phyloP scores from a whole-genome alignment of 92 coral and sea anemone species.

The Virgularia gustaviana region DNA sequence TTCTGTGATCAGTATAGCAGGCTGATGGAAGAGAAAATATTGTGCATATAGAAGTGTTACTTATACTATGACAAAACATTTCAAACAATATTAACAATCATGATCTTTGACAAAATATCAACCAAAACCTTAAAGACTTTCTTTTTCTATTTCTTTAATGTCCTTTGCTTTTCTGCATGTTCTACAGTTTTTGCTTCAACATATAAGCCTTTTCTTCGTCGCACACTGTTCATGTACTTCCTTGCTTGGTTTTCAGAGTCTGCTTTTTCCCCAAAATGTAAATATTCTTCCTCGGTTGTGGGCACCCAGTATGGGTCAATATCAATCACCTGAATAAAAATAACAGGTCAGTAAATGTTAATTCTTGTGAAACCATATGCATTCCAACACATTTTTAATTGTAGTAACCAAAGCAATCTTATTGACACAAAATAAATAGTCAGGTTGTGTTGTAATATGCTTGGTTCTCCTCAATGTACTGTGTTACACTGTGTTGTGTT shows the following conservation, averaged over 20 bases:
- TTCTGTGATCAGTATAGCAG: no score
- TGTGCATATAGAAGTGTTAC: no score
- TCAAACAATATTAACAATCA: no score
- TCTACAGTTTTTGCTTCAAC: conserved; percentile 97
- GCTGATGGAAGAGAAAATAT: no score
- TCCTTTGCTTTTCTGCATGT: conserved; percentile 95
- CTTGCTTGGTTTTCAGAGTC: conserved; percentile 96
- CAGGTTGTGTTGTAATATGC: no score
- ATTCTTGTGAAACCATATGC: background rate
- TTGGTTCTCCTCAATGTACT: background rate
- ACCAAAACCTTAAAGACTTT: background rate
- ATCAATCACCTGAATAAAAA: conserved; percentile 67
- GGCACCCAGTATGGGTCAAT: conserved; percentile 99
- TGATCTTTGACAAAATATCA: no score
- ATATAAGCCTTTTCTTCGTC: conserved; percentile 89
- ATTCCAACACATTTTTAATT: background rate
- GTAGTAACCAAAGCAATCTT: background rate
- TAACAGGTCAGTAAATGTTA: background rate
- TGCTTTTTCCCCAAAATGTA: conserved; percentile 96
- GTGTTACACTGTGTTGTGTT: no score
- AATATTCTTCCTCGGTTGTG: conserved; percentile 92
- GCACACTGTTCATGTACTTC: conserved; percentile 94
- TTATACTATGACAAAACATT: no score
- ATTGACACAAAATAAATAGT: background rate
- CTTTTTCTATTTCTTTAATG: conserved; percentile 72